Base-by-base conservation (phyloP, 1,140 invertebrate genomes). In the Periplaneta americana region DNA sequence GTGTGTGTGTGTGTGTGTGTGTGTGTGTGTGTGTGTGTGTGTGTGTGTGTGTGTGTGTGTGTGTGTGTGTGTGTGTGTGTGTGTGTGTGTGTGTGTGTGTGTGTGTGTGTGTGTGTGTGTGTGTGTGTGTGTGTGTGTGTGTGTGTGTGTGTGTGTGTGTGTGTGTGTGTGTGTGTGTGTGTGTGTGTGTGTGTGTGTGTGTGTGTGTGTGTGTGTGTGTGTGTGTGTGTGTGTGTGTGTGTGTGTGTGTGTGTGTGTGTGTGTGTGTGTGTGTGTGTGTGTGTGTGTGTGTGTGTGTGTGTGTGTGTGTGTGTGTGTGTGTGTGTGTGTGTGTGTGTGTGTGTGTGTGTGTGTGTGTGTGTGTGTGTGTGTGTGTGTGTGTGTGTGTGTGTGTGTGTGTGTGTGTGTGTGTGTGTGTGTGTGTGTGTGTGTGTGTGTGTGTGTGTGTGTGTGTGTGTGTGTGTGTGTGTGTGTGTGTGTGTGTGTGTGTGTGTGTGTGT, bases 371-470 rank as follows among this genome's bases (percentile, higher is more conserved):
- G 81, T 81, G 81, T 82, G 81, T 81, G 81, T 82, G 81, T 81
- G 81, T 82, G 81, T 81, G 81, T 82, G 81, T 81, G 81, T 82
- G 81, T 81, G 81, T 82, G 81, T 81, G 81, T 82, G 81, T 81
- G 81, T 81, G 81, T 81, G 81, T 81, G 81, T 81, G 81, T 82
- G 81, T 81, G 81, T 82, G 81, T 81, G 81, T 82, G 81, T 81
- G 81, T 82, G 81, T 79, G 81, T 81, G 81, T 79, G 81, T 81
- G 81, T 81, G 81, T 82, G 78, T 81, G 78, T 86, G 81, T 83
- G 87, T 87, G 86, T 87, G 86, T 83, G 86, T 85, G 83, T 85
- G 84, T 85, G 82, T 85, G 79, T 85, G 81, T 84, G 81, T 84
- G 48, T 85, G 82, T 85, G 84, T 85, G 84, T 85, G 80, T 81